These are phyloP conservation scores for Amblyjoppa proteus DNA, from an alignment of 2,888 invertebrate genomes.

Conservation along the genomic window DNA sequence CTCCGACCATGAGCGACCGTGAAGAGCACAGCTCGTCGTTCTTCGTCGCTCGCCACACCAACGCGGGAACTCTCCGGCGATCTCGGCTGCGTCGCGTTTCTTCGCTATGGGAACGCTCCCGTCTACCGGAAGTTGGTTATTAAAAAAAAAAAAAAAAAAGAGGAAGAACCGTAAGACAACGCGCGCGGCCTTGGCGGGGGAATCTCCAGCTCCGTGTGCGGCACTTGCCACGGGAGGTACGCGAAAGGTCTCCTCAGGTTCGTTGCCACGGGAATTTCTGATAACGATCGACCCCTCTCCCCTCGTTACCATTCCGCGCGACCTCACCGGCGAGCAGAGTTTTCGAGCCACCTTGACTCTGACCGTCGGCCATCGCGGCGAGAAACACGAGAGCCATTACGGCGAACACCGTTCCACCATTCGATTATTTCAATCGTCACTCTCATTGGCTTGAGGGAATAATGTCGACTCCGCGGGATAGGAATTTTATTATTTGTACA, in stretches of 20 bases:
- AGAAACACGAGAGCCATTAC: constrained; percentile 24
- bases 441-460: constrained; percentile 62
- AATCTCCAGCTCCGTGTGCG: constrained; percentile 21
- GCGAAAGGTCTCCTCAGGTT: constrained; percentile 66
- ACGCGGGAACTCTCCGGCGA: constrained; percentile 55
- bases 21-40: constrained; percentile 47
- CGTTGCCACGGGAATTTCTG: constrained; percentile 68
- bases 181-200: constrained; percentile 65
- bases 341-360: not conserved
- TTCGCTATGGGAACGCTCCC: constrained; percentile 70
- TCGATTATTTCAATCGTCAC: not conserved
- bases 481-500: constrained; percentile 57
- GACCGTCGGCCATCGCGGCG: constrained; percentile 67
- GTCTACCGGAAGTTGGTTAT: constrained; percentile 80
- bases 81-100: constrained; percentile 57
- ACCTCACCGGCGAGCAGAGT: constrained; percentile 34
- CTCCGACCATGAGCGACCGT: constrained; percentile 58
- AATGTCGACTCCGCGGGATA: constrained; percentile 55
- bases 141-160: constrained; percentile 75
- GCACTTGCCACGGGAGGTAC: constrained; percentile 33
- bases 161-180: constrained; percentile 67
- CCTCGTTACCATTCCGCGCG: constrained; percentile 59
- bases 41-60: constrained; percentile 42
- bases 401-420: constrained; percentile 32
- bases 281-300: constrained; percentile 62